Evolutionary conservation across 2,113 vertebrate species (phyloP).

Genomic region (Apistogramma diplotaenia): DNA sequence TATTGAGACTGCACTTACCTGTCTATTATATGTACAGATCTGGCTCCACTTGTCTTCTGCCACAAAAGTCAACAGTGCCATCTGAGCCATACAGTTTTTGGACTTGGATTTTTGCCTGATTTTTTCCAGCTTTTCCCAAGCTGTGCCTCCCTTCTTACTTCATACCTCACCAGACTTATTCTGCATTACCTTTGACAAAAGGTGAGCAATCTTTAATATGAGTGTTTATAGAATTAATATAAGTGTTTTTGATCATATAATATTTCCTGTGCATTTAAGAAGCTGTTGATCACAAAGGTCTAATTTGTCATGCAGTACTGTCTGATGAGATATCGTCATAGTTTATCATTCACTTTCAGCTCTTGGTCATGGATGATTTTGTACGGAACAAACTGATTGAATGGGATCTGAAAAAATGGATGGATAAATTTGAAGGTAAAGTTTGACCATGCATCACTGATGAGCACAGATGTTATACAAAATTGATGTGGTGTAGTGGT

Average conservation of each 20-base stretch:
- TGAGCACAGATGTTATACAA: accelerated
- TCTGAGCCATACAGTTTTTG: not conserved
- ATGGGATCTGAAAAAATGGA: not conserved
- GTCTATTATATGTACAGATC: accelerated
- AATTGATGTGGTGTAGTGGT: not conserved
- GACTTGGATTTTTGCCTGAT: not conserved
- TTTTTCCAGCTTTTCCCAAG: too few relatives aligned
- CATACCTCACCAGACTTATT: not conserved
- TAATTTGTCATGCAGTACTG: too few relatives aligned
- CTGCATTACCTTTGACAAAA: accelerated
- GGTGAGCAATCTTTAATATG: accelerated
- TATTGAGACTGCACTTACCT: not conserved
- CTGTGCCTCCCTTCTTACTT: not conserved
- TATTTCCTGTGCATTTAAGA: not conserved
- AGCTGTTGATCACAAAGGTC: too few relatives aligned
- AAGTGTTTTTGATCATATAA: not conserved
- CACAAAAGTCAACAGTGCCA: not conserved
- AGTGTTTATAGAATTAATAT: too few relatives aligned
- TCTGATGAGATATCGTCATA: too few relatives aligned
- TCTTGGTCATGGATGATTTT: too few relatives aligned
- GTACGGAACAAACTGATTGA: too few relatives aligned
- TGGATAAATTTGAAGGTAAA: not conserved
- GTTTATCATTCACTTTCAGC: too few relatives aligned
- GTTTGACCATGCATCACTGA: not conserved
- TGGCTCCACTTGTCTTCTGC: not conserved